Evolutionary conservation across 2,797 vertebrate species (phyloP), one percentile per base, ranked within the genome.

Genomic region (Apogon talboti): DNA sequence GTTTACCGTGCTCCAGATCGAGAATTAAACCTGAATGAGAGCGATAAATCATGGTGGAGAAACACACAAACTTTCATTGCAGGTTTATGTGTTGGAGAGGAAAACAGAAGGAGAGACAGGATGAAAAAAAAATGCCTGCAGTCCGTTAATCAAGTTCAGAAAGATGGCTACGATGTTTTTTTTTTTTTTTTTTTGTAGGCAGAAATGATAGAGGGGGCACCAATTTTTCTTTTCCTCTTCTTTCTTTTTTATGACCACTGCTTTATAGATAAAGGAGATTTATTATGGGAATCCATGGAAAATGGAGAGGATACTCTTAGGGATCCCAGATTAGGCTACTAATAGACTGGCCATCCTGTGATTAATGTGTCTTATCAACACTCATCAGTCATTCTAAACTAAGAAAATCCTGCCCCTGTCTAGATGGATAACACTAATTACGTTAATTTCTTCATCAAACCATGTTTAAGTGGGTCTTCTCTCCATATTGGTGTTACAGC

Each of bases 1-100:
- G 91, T 94, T 92, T 94, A 92, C 92, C 66, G 84, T 86, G 87
- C 89, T 91, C 84, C 86, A 87, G 86, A 91, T 92, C 86, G 82
- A 91, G 91, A 93, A 93, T 92, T 93, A 93, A 93, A 92, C 85
- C 89, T 92, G 93, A 93, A 93, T 92, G 90, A 92, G 89, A 89
- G 89, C 79, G 77, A 94, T 94, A 94, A 92, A 94, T 93, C 91
- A 92, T 79, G 70, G 71, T 74, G 72, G 71, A 72, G 85, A 85
- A 91, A 90, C 90, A 90, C 89, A 90, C 82, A 81, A 84, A 82
- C 78, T 86, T 87, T 79, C 81, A 67, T 83, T 81, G 73, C 81
- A 83, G 89, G 88, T 92, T 90, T 90, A 91, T 89, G 88, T 88
- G 89, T 87, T 73, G 71, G 81, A 73, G 86, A 88, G 66, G 81